Evolutionary conservation across 2,888 invertebrate genomes (phyloP).

Genomic region (Eristalis arbustorum): DNA sequence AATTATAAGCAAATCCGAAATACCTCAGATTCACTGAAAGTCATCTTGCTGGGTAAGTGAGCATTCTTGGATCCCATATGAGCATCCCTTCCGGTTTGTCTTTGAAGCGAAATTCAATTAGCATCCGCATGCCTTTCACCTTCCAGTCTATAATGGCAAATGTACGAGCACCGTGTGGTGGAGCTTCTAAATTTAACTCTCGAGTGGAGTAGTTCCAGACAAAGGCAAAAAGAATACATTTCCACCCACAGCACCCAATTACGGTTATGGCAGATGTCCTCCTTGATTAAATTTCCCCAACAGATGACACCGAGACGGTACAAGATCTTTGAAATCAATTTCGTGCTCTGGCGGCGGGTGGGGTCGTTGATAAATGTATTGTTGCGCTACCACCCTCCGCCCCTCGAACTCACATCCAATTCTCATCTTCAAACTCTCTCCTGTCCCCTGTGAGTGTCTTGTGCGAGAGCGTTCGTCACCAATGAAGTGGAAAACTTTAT

Average conservation of each 20-base stretch:
- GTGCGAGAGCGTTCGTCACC: not conserved
- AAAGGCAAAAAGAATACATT: not conserved
- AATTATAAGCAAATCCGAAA: constrained; percentile 12
- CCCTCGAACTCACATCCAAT: not conserved
- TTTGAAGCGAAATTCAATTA: constrained; percentile 42
- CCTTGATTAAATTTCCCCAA: constrained; percentile 48
- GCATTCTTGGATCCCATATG: not conserved
- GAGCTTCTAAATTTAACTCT: constrained; percentile 18
- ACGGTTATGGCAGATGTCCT: constrained; percentile 28
- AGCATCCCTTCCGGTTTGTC: constrained; percentile 7
- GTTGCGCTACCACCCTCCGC: not conserved
- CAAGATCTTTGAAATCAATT: constrained; percentile 32
- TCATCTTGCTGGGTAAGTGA: constrained; percentile 17
- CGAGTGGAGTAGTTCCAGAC: not conserved
- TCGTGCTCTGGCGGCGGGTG: not conserved
- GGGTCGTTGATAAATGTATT: not conserved
- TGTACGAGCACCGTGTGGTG: not conserved
- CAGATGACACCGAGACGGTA: constrained; percentile 37
- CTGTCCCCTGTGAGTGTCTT: not conserved
- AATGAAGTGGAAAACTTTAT: constrained; percentile 26
- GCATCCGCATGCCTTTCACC: constrained; percentile 15
- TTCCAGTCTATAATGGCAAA: not conserved
- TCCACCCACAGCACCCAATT: not conserved
- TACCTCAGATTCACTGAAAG: constrained; percentile 14
- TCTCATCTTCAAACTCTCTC: not conserved